A percentile compares a stretch with the other conserved stretches of the same genome.
phyloP scores from a whole-genome alignment of 2,797 vertebrate species.

The Strix occidentalis region DNA sequence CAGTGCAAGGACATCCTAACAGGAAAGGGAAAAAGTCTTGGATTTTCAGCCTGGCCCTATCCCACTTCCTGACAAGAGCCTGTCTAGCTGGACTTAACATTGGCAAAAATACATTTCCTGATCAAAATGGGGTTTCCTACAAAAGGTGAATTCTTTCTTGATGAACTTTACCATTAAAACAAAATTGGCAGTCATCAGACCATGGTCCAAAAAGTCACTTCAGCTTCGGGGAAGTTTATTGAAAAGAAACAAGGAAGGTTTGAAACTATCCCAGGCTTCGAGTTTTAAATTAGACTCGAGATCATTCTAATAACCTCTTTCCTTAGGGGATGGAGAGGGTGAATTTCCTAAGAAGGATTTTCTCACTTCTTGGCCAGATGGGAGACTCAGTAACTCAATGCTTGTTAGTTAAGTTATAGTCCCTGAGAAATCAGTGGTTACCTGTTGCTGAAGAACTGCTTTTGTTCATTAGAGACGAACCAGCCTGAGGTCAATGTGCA shows the following conservation, averaged over 20 bases:
- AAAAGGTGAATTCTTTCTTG: slow-evolving; percentile 5
- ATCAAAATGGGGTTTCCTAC: slow-evolving; percentile 6
- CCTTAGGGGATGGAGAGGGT: background rate
- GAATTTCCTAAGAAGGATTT: slow-evolving; percentile 32
- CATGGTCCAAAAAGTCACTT: background rate
- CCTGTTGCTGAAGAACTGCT: slow-evolving; percentile 54
- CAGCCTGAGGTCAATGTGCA: slow-evolving; percentile 57
- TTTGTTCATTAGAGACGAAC: slow-evolving; percentile 50
- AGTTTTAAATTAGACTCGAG: background rate
- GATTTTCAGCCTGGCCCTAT: slow-evolving; percentile 36
- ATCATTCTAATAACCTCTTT: slow-evolving; percentile 10
- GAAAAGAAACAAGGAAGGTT: background rate
- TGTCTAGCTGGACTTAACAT: background rate
- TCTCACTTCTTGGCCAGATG: slow-evolving; percentile 39
- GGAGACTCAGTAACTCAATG: background rate
- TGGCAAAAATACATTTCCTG: slow-evolving; percentile 34
- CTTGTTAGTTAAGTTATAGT: slow-evolving; percentile 48
- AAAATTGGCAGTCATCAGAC: background rate
- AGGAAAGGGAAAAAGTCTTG: slow-evolving; percentile 33
- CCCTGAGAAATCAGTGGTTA: slow-evolving; percentile 49
- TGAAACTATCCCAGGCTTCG: background rate
- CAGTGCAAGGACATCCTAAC: background rate
- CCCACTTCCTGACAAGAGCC: background rate
- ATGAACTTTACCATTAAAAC: slow-evolving; percentile 2
- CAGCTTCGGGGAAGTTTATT: background rate